Percentiles rank a stretch among this genome's conserved stretches.
These are phyloP conservation scores for Morelia viridis DNA, from an alignment of 2,797 vertebrate genomes.

Conservation along the genomic window DNA sequence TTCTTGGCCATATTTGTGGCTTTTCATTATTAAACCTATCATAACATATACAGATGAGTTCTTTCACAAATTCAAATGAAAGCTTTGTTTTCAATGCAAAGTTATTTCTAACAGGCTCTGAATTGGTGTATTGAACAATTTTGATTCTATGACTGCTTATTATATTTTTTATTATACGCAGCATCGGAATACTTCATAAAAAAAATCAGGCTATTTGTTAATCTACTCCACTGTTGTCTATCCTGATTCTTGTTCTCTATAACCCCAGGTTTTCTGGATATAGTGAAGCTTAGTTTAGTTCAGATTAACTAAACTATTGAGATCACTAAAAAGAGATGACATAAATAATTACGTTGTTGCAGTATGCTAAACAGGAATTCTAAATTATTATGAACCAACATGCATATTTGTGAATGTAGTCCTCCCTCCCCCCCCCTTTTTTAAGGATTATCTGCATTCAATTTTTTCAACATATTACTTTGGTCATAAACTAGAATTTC, in stretches of 20 bases:
- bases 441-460: not conserved
- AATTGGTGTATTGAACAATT: not conserved
- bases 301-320: not conserved
- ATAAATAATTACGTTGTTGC: not conserved
- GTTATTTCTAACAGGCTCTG: not conserved
- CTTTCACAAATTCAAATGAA: not conserved
- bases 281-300: not conserved
- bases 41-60: not conserved
- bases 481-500: not conserved
- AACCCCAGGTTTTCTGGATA: not conserved
- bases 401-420: not conserved
- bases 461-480: not conserved
- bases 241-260: not conserved
- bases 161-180: not conserved
- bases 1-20: not conserved
- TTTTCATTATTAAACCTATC: conserved; percentile 30
- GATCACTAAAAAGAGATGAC: not conserved
- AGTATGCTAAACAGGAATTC: not conserved
- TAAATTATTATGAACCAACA: not conserved
- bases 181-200: no score
- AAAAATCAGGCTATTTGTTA: no score
- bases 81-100: not conserved
- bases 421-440: not conserved
- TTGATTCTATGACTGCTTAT: not conserved
- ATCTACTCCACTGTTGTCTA: not conserved